These are phyloP conservation scores for Eospalax fontanierii DNA, from an alignment of 2,797 vertebrate species.

Conservation along the genomic window DNA sequence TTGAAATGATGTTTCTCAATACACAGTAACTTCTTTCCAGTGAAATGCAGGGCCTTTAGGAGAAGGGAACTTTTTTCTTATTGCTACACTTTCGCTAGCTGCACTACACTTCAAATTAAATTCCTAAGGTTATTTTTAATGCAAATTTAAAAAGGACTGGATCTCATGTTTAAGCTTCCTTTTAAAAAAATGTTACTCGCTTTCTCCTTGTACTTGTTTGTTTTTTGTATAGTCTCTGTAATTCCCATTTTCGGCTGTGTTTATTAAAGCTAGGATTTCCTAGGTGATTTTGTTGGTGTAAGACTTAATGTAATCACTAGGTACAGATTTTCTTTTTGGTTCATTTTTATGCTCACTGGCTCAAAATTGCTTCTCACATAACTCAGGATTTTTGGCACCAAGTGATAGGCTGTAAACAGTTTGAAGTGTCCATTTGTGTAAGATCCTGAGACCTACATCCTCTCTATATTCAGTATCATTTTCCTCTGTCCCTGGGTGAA, in stretches of 20 bases:
- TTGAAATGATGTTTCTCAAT: slow-evolving; percentile 4
- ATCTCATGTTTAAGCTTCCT: background rate
- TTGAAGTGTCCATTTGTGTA: slow-evolving; percentile 34
- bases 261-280: slow-evolving; percentile 51
- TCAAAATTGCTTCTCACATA: slow-evolving; percentile 58
- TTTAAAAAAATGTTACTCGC: slow-evolving; percentile 6
- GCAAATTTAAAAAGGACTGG: slow-evolving; percentile 40
- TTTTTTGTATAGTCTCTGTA: background rate
- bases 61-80: background rate
- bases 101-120: slow-evolving; percentile 32
- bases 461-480: slow-evolving; percentile 6
- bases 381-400: slow-evolving; percentile 48
- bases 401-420: slow-evolving; percentile 46
- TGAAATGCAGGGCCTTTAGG: background rate
- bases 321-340: slow-evolving; percentile 52
- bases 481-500: background rate
- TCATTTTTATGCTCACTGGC: slow-evolving; percentile 61
- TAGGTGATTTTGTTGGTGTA: slow-evolving; percentile 1
- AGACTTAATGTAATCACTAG: slow-evolving; percentile 62
- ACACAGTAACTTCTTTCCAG: slow-evolving; percentile 10
- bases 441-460: background rate
- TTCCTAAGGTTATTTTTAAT: slow-evolving; percentile 57
- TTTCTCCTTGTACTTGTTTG: background rate
- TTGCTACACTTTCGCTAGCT: slow-evolving; percentile 41
- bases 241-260: slow-evolving; percentile 56